These are phyloP conservation scores for Borostomias antarcticus DNA, from an alignment of 2,797 vertebrate genomes.

Conservation along the genomic window DNA sequence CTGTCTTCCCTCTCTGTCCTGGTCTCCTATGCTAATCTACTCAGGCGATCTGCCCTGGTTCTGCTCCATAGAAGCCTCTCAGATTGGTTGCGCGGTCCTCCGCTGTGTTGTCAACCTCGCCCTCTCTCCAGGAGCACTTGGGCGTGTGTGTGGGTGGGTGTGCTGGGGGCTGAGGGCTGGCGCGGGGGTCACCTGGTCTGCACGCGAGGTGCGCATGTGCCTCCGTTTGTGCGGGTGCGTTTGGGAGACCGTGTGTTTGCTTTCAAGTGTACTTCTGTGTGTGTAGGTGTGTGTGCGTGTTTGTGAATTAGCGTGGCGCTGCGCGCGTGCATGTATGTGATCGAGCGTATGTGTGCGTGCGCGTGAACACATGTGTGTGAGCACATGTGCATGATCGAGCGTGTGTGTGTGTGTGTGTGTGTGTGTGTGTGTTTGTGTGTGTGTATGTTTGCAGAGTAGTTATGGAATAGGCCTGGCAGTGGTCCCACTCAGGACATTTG, in stretches of 20 bases:
- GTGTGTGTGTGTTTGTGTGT: slow-evolving; percentile 12
- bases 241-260: not conserved
- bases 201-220: too few relatives aligned
- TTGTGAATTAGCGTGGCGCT: too few relatives aligned
- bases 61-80: slow-evolving; percentile 13
- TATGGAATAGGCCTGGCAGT: slow-evolving; percentile 74
- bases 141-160: slow-evolving; percentile 11
- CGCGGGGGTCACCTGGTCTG: not conserved
- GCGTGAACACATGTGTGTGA: not conserved
- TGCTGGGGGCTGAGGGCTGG: not conserved
- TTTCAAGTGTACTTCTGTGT: not conserved
- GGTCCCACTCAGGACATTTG: slow-evolving; percentile 79
- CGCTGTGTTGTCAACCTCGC: not conserved
- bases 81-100: slow-evolving; percentile 14
- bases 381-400: slow-evolving; percentile 3
- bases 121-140: not conserved
- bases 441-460: slow-evolving; percentile 49
- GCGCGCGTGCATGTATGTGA: not conserved
- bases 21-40: slow-evolving; percentile 9
- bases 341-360: not conserved
- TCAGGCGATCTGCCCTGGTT: slow-evolving; percentile 25
- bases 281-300: not conserved
- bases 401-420: slow-evolving; percentile 6
- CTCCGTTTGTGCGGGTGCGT: too few relatives aligned
- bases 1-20: not conserved